Base-by-base conservation (phyloP, 2,888 invertebrate species). In the Scaeva pyrastri region DNA sequence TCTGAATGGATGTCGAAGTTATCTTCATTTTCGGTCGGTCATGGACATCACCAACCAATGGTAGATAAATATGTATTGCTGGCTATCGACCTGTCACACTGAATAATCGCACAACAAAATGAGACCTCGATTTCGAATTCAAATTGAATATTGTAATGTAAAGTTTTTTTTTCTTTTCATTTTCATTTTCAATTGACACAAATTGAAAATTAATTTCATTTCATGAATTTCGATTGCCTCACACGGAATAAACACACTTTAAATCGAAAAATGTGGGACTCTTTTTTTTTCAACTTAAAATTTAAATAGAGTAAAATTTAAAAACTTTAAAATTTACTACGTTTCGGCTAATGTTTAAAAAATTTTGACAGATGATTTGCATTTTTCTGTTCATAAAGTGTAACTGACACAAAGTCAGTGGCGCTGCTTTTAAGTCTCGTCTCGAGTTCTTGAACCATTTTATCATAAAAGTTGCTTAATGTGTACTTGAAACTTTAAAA, bases 191-290 rank as follows among this genome's bases (percentile, higher is more conserved):
- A 58, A 58, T 39, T 58, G 58, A 58, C 36, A 58, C 11, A 12
- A 36, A 56, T 56, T 31, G 56, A 12, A 58, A 58, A 58, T 58
- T 21, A 39, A 19, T 58, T 58, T 21, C 11, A 19, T 19, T 58
- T 58, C 19, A 1, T 19, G 1, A 1, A 21, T 58, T 39, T 39
- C n/a, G n/a, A n/a, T n/a, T n/a, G n/a, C n/a, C n/a, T 5, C 58
- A 19, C 56, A 58, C 16, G 11, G 6, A 56, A 56, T 36, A 16
- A 31, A 56, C 31, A 56, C 31, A 36, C 5, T 36, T 11, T 36
- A 12, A 31, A 1, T 56, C 11, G 31, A 50, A 43, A 5, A 7
- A 43, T n/a, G 0, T 43, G 5, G 43, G 16, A 43, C 14, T 12
- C 0, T n/a, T 14, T 0, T 41, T 12, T 41, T 41, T 41, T 41